Percentiles rank a stretch among this genome's conserved stretches.
Conservation (phyloP, 2,888 invertebrate species). For the Candidula unifasciata region DNA sequence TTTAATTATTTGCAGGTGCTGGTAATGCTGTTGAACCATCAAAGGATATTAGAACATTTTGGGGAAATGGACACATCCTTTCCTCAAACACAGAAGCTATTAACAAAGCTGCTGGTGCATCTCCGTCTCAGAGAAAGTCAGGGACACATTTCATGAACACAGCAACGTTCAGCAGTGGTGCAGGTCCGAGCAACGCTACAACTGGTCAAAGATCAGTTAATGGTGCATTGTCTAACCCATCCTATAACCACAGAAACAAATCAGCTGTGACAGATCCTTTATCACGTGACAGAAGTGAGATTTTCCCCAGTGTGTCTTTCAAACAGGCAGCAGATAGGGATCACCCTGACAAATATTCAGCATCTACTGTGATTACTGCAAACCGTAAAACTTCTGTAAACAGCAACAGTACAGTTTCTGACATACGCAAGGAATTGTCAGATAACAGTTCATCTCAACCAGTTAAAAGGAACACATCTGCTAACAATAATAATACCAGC, state of each 20-base stretch:
- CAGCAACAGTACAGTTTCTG: background rate
- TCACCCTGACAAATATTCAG: background rate
- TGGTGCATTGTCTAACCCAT: background rate
- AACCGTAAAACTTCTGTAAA: background rate
- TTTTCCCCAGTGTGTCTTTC: background rate
- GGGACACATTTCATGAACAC: background rate
- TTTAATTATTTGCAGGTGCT: background rate
- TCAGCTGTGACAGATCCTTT: background rate
- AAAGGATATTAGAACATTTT: constrained; percentile 64
- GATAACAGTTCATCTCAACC: background rate
- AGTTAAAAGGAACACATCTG: background rate
- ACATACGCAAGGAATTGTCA: background rate
- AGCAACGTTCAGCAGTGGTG: background rate
- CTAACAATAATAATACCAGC: background rate
- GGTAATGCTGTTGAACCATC: constrained; percentile 49
- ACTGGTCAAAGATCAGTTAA: background rate
- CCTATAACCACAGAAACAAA: background rate
- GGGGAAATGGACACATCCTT: constrained; percentile 62
- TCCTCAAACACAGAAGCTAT: constrained; percentile 37
- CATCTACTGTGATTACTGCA: no score
- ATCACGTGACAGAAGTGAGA: background rate
- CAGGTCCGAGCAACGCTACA: background rate
- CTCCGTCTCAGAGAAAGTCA: background rate
- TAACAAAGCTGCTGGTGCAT: background rate
- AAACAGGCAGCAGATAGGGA: background rate